Base-by-base conservation (phyloP, 30 jellyfish, hydroid and myxozoan genomes). In the Aurelia aurita region DNA sequence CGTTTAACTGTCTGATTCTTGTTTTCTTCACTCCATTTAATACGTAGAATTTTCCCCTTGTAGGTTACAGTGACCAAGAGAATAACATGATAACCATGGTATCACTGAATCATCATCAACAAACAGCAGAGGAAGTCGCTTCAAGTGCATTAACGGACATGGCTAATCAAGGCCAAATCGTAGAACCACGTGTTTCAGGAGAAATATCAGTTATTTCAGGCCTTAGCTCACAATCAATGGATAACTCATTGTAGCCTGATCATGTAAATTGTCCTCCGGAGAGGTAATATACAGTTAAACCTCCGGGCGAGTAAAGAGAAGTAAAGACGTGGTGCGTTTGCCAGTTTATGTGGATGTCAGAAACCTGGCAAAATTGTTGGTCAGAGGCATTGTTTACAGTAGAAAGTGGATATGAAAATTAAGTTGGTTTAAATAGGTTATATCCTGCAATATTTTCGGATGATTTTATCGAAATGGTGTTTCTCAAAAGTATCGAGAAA, bases 91-190 rank as follows among this genome's bases (percentile, higher is more conserved):
- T 43, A 31, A 23, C 54, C 29, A 27, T 84, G 43, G 49, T 70
- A 3, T 59, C 90, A 64, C 14, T 61, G 16, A 68, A 59, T 55
- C 71, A 73, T 44, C 70, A 55, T 2, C 92, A 66, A 39, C 51
- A 39, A 39, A 68, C 97, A 0, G 98, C 89, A 11, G 98, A 93
- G 77, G 98, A 93, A 71, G 96, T 93, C 15, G 98, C 98, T 3
- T 68, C 96, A 34, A 93, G 98, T 64, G 98, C 98, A 15, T 72
- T 93, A 68, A 93, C 98, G 62, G 97, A 93, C 85, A 93, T 93
- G 98, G 98, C 97, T 7, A 87, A 87, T 45, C 95, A 83, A 43
- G 58, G 65, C 69, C 68, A 69, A 54, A 58, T 70, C 20, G 81
- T 43, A 12, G 88, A 77, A 60, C 79, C 88, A 55, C 63, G 49